Conservation (phyloP, 2,113 vertebrate species). For the Phainopepla nitens region DNA sequence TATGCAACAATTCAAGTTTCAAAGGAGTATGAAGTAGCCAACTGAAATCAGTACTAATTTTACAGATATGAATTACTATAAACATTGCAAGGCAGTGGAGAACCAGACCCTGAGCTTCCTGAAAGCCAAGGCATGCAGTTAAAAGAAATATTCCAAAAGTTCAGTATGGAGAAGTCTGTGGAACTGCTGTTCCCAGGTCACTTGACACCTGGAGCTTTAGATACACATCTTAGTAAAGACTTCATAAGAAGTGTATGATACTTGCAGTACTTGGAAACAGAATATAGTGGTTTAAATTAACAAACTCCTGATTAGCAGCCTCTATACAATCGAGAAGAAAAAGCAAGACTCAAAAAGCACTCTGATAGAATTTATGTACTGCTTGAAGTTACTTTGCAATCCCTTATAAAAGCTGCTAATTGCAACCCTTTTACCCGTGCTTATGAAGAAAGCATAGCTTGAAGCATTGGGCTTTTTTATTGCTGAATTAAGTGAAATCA, state of each 20-base stretch:
- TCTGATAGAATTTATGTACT: neutral
- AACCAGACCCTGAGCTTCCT: conserved; percentile 39
- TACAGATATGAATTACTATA: neutral
- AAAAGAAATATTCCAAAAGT: neutral
- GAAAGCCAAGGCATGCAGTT: conserved; percentile 42
- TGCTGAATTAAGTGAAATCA: neutral
- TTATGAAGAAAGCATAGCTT: neutral
- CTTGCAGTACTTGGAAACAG: neutral
- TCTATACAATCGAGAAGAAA: conserved; percentile 49
- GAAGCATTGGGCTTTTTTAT: neutral
- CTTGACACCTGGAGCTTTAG: neutral
- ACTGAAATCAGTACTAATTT: neutral
- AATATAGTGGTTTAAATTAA: neutral
- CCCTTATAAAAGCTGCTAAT: neutral
- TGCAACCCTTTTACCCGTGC: neutral
- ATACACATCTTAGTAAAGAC: neutral
- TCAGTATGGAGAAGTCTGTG: neutral
- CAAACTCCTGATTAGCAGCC: conserved; percentile 1
- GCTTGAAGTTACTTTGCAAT: neutral
- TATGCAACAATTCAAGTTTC: neutral
- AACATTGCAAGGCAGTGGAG: conserved; percentile 37
- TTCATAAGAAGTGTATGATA: neutral
- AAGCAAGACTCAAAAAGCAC: conserved; percentile 5
- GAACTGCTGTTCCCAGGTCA: neutral
- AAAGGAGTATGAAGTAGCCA: neutral